A percentile compares a stretch with the other conserved stretches of the same genome.
Evolutionary conservation across 1,140 invertebrate species (phyloP).

Genomic region (Pseudomyrmex cubaensis): DNA sequence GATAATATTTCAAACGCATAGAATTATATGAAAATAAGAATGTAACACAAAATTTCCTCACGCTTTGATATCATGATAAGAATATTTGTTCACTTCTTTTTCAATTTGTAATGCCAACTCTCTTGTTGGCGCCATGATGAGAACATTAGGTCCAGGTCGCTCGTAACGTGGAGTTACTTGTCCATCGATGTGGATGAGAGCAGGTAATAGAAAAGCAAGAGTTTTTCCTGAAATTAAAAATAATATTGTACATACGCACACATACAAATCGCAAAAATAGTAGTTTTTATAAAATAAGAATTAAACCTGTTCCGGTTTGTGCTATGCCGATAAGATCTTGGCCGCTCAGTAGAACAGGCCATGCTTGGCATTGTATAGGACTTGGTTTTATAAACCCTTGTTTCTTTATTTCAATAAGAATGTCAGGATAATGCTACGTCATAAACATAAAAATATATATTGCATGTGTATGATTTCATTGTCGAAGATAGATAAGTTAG

Average conservation of each 20-base stretch:
- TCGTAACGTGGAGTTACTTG: conserved; percentile 89
- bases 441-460: conserved; percentile 17
- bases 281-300: conserved; percentile 21
- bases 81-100: conserved; percentile 94
- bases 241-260: not conserved
- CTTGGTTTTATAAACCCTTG: conserved; percentile 94
- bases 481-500: not conserved
- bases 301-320: conserved; percentile 93
- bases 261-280: too few species aligned
- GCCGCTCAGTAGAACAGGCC: conserved; percentile 94
- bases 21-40: not conserved
- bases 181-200: conserved; percentile 94
- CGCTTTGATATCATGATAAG: conserved; percentile 93
- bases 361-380: conserved; percentile 96
- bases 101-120: conserved; percentile 97
- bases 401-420: conserved; percentile 92
- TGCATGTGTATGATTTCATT: not conserved
- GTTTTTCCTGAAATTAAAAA: conserved; percentile 89
- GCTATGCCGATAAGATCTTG: conserved; percentile 97
- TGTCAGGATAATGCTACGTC: conserved; percentile 90
- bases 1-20: not conserved
- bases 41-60: conserved; percentile 81
- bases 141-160: conserved; percentile 92
- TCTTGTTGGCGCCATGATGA: conserved; percentile 95
- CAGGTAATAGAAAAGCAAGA: conserved; percentile 95